Evolutionary conservation across 2,113 vertebrate species (phyloP).

Genomic region (Madoqua kirkii): DNA sequence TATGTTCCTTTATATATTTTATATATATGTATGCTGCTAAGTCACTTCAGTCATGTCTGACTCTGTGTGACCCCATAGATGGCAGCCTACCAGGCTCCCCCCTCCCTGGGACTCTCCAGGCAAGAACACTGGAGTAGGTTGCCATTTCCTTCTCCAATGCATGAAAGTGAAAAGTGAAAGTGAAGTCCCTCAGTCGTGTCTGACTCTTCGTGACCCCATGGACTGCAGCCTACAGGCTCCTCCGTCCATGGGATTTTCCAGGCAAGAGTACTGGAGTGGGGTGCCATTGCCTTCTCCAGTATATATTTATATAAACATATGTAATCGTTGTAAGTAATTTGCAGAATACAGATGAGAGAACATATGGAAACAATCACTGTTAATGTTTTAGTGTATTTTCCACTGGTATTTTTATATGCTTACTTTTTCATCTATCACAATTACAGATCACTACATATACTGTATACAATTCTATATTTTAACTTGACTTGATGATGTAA

Average conservation of each 20-base stretch:
- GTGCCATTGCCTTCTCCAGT: no score
- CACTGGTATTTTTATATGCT: not conserved
- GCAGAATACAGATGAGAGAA: not conserved
- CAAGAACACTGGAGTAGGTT: no score
- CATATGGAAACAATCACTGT: not conserved
- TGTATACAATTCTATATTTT: not conserved
- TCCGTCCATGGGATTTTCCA: no score
- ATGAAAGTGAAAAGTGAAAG: no score
- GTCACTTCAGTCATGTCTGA: no score
- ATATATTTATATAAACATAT: not conserved
- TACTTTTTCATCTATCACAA: not conserved
- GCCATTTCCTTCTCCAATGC: no score
- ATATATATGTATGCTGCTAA: not conserved
- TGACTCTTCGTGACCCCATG: fast-evolving
- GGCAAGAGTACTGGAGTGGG: no score
- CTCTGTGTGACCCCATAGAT: no score
- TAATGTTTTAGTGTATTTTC: not conserved
- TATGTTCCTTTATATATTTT: not conserved
- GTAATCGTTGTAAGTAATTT: not conserved
- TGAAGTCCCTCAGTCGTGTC: no score
- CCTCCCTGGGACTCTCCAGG: no score
- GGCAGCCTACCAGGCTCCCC: no score
- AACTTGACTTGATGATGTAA: not conserved
- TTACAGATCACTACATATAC: not conserved
- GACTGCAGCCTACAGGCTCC: no score